Percentiles rank a stretch among this genome's conserved stretches.
These are phyloP conservation scores for Machaerirhynchus nigripectus DNA, from an alignment of 2,113 vertebrate species.

Conservation along the genomic window DNA sequence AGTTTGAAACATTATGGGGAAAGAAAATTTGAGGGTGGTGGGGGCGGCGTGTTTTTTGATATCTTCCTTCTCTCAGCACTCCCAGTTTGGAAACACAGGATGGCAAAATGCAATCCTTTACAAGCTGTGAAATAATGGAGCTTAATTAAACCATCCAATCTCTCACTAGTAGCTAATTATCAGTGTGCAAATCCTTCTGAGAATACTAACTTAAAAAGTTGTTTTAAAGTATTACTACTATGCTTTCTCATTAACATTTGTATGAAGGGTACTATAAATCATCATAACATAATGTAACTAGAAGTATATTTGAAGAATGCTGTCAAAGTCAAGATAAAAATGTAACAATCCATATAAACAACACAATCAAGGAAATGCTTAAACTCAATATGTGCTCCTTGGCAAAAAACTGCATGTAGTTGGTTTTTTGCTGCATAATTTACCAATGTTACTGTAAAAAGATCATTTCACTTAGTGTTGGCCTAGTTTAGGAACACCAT, in stretches of 20 bases:
- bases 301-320: background rate
- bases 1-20: background rate
- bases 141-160: background rate
- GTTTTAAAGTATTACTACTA: background rate
- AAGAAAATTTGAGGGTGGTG: background rate
- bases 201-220: background rate
- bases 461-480: background rate
- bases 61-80: background rate
- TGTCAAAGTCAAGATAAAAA: background rate
- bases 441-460: background rate
- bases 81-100: background rate
- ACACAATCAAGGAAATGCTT: background rate
- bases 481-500: background rate
- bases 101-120: background rate
- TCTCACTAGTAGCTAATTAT: background rate
- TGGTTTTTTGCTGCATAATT: background rate
- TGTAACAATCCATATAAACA: background rate
- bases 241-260: background rate
- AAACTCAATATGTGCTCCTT: background rate
- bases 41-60: fast-evolving
- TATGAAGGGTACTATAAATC: background rate
- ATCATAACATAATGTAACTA: background rate
- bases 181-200: background rate
- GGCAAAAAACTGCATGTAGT: background rate
- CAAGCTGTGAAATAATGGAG: background rate